These are phyloP conservation scores for Halcyon smyrnensis DNA, from an alignment of 2,797 vertebrate species.

Conservation along the genomic window DNA sequence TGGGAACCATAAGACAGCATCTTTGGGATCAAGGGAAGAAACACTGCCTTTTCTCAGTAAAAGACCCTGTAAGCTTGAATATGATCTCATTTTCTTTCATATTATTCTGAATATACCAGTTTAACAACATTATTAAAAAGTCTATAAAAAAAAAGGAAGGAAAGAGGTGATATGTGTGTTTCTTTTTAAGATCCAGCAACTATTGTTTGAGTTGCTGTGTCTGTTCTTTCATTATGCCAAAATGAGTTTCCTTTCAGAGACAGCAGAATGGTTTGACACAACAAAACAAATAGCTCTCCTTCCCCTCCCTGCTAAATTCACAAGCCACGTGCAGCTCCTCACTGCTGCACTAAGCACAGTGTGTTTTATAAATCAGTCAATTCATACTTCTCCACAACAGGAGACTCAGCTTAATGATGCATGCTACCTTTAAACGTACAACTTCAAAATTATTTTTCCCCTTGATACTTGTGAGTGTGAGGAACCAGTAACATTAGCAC, in stretches of 20 bases:
- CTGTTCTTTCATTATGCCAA: conserved; percentile 62
- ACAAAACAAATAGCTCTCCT: conserved; percentile 58
- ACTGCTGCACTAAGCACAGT: conserved; percentile 25
- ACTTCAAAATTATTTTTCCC: conserved; percentile 25
- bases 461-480: not conserved
- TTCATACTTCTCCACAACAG: conserved; percentile 3
- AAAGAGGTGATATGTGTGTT: conserved; percentile 56
- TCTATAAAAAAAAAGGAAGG: not conserved
- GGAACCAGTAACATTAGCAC: not conserved
- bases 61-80: not conserved
- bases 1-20: not conserved
- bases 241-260: conserved; percentile 68
- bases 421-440: conserved; percentile 28
- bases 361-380: conserved; percentile 57
- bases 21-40: conserved; percentile 19
- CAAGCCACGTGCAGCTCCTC: conserved; percentile 33
- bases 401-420: conserved; percentile 40
- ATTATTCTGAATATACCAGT: not conserved
- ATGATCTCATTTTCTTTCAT: conserved; percentile 14
- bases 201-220: conserved; percentile 55
- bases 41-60: not conserved
- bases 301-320: conserved; percentile 24
- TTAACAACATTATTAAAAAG: conserved; percentile 9
- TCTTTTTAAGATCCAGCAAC: conserved; percentile 23
- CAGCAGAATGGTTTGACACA: conserved; percentile 56